Evolutionary conservation across 2,888 invertebrate species (phyloP), one percentile per base, ranked within the genome.

Genomic region (Anoplius nigerrimus): DNA sequence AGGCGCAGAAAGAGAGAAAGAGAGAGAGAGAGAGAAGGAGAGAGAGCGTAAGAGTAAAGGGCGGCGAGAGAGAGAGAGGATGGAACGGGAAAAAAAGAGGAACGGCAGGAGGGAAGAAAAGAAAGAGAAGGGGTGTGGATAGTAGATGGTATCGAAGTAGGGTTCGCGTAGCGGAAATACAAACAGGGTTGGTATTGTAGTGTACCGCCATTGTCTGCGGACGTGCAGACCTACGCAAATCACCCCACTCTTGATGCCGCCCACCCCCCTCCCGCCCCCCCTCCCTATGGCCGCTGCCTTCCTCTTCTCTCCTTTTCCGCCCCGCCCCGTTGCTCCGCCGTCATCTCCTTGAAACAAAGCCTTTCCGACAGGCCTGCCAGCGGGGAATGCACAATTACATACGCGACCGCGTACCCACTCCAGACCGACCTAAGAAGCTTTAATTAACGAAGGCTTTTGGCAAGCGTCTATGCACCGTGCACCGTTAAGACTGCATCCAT

Each of bases 371-470:
- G 71, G 64, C 58, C 68, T 73, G 75, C 71, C 72, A 69, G 78
- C 75, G 74, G 78, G 72, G 83, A 83, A 80, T 76, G 75, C 76
- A 76, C 82, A 82, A 82, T 83, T 82, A 79, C 75, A 74, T 72
- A 76, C 71, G 65, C 73, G 68, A 56, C 53, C 74, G 74, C 46
- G 57, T 45, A 57, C 66, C 77, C 56, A 64, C 69, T 68, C 67
- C 72, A 62, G 66, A 58, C 65, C 63, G 64, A 69, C 70, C 71
- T 74, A 79, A 82, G 78, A 75, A 82, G 71, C 76, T 82, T 76
- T 77, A 82, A 82, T 82, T 80, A 83, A 82, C 76, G 79, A 61
- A 51, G 60, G 57, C 71, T 62, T 72, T 69, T 65, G 68, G 27
- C 53, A 56, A 52, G n/a, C 62, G 54, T 58, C 61, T 22, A 6